Evolutionary conservation across 1,140 invertebrate genomes (phyloP).

Genomic region (Telenomus remus): DNA sequence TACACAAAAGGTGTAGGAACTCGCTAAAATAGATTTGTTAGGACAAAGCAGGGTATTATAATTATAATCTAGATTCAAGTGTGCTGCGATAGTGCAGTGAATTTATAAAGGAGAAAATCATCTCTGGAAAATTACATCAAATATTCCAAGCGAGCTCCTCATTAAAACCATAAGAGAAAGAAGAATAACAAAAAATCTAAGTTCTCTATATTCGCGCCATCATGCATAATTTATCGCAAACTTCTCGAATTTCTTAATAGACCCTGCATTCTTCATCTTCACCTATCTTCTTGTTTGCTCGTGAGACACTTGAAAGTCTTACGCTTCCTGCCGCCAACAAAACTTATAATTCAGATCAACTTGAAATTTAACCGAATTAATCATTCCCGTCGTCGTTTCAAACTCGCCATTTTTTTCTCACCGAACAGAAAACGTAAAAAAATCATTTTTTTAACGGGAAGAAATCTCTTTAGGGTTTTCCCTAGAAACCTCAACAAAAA

Average conservation of each 20-base stretch:
- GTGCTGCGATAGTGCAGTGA: slow-evolving; percentile 11
- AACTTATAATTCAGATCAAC: slow-evolving; percentile 28
- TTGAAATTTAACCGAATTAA: slow-evolving; percentile 20
- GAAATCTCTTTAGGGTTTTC: slow-evolving; percentile 11
- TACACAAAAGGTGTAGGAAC: too few relatives aligned
- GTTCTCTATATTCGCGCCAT: slow-evolving; percentile 31
- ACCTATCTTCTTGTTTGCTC: slow-evolving; percentile 19
- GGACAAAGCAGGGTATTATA: slow-evolving; percentile 13
- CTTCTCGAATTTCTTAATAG: slow-evolving; percentile 53
- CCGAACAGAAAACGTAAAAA: too few relatives aligned
- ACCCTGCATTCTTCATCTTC: slow-evolving; percentile 30
- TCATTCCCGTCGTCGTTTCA: not conserved
- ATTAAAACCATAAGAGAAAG: slow-evolving; percentile 46
- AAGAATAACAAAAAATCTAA: slow-evolving; percentile 44
- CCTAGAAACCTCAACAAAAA: slow-evolving; percentile 28
- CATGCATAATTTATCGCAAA: slow-evolving; percentile 54
- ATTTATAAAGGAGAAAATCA: slow-evolving; percentile 43
- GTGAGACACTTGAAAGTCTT: slow-evolving; percentile 24
- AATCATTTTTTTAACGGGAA: not conserved
- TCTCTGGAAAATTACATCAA: slow-evolving; percentile 49
- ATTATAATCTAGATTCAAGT: slow-evolving; percentile 26
- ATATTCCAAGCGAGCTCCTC: slow-evolving; percentile 53
- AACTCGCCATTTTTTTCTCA: too few relatives aligned
- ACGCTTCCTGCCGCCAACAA: slow-evolving; percentile 31
- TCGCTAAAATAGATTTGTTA: slow-evolving; percentile 18